Base-by-base conservation (phyloP, 1,140 invertebrate genomes). In the Meloidogyne exigua region DNA sequence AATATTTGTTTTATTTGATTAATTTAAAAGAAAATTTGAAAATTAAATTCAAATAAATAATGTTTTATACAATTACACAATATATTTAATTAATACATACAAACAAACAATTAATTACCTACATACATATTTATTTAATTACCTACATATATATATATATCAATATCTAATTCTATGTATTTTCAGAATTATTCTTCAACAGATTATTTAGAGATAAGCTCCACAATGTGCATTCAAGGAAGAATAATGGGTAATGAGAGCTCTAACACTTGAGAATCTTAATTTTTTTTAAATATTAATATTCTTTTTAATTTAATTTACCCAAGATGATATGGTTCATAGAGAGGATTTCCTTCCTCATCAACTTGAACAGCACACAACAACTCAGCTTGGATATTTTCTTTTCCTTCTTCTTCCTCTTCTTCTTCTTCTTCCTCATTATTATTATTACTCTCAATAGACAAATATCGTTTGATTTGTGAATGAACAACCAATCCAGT, bases 401-500 rank as follows among this genome's bases (percentile, higher is more conserved):
- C 28, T 7, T 32, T 32, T 32, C 7, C 28, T 7, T 32, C 28
- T 3, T 32, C 7, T 3, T 32, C n/a, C n/a, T n/a, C n/a, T n/a
- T n/a, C n/a, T n/a, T n/a, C n/a, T n/a, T 32, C 28, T 7, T 32
- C 28, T 3, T 32, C 7, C 2, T 32, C n/a, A 57, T 57, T 21
- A 21, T 57, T n/a, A n/a, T 57, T 57, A n/a, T 57, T 49, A 18
- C 18, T n/a, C n/a, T 57, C 49, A 18, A 7, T 57, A 57, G 2
- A 57, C 18, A 57, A 5, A 57, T n/a, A 57, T 4, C 49, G 49
- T 57, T 57, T 57, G 49, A 57, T 57, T 57, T 57, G 49, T n/a
- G 49, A 57, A n/a, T 57, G 49, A n/a, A 57, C 49, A 57, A 57
- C 49, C n/a, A n/a, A n/a, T 57, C 49, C 49, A 57, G 49, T 57